Evolutionary conservation across 2,797 vertebrate genomes (phyloP).

Genomic region (Sebastiscus tertius): DNA sequence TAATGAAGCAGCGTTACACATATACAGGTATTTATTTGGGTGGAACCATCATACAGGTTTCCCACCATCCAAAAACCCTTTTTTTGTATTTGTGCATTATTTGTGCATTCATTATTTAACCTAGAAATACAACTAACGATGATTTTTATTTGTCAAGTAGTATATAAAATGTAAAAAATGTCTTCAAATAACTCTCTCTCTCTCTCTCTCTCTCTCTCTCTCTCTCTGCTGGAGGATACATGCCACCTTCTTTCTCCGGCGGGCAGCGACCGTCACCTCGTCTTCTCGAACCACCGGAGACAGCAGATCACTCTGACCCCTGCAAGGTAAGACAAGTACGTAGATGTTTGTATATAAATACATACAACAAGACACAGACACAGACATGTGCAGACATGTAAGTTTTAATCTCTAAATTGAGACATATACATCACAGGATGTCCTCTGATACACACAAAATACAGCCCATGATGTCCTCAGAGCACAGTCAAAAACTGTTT

Average conservation of each 20-base stretch:
- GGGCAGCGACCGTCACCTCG: slow-evolving; percentile 84
- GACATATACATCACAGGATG: no score
- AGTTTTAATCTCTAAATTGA: no score
- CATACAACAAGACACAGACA: no score
- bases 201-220: not conserved
- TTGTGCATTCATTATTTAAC: not conserved
- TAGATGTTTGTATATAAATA: rapidly evolving
- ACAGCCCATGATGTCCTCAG: no score
- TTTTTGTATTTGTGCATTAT: no score
- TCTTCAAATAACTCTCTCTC: not conserved
- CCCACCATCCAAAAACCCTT: rapidly evolving
- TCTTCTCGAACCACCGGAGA: slow-evolving; percentile 86
- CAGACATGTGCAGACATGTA: no score
- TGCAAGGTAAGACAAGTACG: slow-evolving; percentile 32
- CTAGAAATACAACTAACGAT: not conserved
- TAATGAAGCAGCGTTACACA: not conserved
- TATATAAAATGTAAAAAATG: not conserved
- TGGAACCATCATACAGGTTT: rapidly evolving
- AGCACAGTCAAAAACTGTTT: no score
- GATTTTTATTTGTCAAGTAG: not conserved
- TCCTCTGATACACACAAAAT: no score
- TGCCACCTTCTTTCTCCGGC: slow-evolving; percentile 88
- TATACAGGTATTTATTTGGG: not conserved
- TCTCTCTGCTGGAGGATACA: slow-evolving; percentile 87
- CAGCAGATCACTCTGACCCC: slow-evolving; percentile 79